phyloP scores from a whole-genome alignment of 2,888 invertebrate genomes.

The Sclerodermus sp. region DNA sequence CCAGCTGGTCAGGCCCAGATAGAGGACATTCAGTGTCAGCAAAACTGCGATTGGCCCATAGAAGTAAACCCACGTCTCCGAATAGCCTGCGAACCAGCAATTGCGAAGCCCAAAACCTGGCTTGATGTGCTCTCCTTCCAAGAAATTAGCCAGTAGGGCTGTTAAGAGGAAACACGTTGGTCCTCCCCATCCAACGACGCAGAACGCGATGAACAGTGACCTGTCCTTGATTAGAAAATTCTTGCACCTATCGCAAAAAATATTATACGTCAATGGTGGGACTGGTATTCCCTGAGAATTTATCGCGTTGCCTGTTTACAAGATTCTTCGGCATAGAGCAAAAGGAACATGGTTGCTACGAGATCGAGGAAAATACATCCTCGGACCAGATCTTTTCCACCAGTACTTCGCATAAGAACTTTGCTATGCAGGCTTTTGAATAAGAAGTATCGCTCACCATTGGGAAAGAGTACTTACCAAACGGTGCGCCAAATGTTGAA shows the following conservation, averaged over 20 bases:
- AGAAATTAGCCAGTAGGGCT: slow-evolving; percentile 61
- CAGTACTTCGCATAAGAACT: no score
- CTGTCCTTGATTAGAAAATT: slow-evolving; percentile 58
- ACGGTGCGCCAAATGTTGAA: slow-evolving; percentile 70
- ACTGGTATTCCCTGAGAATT: not conserved
- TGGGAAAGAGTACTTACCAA: slow-evolving; percentile 67
- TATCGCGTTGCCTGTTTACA: not conserved
- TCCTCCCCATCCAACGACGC: slow-evolving; percentile 65
- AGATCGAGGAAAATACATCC: no score
- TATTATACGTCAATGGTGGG: not conserved
- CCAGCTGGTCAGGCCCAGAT: slow-evolving; percentile 65
- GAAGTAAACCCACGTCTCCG: slow-evolving; percentile 67
- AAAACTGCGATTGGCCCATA: slow-evolving; percentile 69
- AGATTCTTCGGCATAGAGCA: not conserved
- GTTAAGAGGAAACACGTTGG: slow-evolving; percentile 61
- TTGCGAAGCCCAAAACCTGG: slow-evolving; percentile 63
- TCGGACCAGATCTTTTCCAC: no score
- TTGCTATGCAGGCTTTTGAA: no score
- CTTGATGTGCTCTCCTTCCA: slow-evolving; percentile 61
- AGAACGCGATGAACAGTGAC: slow-evolving; percentile 62
- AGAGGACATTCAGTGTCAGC: slow-evolving; percentile 62
- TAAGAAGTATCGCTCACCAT: no score
- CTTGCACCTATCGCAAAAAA: slow-evolving; percentile 39
- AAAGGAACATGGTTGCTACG: not conserved
- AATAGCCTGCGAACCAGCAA: slow-evolving; percentile 71